Evolutionary conservation across 2,888 invertebrate genomes (phyloP), one percentile per base, ranked within the genome.

Genomic region (Odontomyia ornata): DNA sequence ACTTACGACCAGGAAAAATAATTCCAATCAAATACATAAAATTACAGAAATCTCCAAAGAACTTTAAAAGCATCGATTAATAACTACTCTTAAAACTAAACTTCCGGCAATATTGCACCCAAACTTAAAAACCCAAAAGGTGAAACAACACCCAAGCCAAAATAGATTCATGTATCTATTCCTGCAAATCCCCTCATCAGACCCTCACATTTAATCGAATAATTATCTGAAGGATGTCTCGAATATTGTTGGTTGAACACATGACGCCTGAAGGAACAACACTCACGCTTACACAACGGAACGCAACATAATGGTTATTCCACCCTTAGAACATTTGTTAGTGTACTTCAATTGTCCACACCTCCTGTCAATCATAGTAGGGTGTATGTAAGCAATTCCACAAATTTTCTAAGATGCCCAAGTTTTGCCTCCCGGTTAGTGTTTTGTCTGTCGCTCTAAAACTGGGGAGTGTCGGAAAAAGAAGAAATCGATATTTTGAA

Each of bases 281-380:
- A 36, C 36, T 36, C 36, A 9, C 5, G 36, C 3, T 36, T 36
- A 5, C n/a, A n/a, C 72, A 47, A 57, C 65, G 69, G 46, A 18
- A 60, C 71, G 73, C 73, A 36, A 56, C 71, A 57, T 60, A 62
- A 75, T 71, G 77, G 77, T 67, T 77, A 76, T 71, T 77, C 77
- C 79, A 76, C 75, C 75, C 77, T 52, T 15, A 65, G 5, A 36
- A 65, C 30, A 43, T 65, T 65, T 43, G n/a, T 65, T 76, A 76
- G 57, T 69, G 60, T 76, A 43, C 62, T 43, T 78, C 77, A 69
- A 76, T 78, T 78, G 79, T 79, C 79, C 78, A 79, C 80, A 80
- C 80, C 80, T 78, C 80, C 80, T 80, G 80, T 80, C 80, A 80
- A 80, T 80, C 80, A 62, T 18, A 13, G 21, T 28, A 36, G 56